Evolutionary conservation across 37 sponge, comb jelly and placozoan genomes (phyloP).

Genomic region (Bolinopsis microptera): DNA sequence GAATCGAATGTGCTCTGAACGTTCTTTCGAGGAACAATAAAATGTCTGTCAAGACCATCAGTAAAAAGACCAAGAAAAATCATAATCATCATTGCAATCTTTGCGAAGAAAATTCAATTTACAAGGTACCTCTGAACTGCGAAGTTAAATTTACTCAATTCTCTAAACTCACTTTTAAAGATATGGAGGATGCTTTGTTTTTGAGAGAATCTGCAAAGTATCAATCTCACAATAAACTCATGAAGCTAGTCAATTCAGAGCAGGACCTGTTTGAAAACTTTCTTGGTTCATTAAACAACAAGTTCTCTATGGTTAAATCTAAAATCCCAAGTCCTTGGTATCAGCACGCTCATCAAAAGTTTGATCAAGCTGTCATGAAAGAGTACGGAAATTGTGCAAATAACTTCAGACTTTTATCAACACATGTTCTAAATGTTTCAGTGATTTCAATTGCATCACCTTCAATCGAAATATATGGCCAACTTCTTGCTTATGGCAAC

Average conservation of each 20-base stretch:
- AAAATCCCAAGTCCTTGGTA: constrained; percentile 17
- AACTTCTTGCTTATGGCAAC: background rate
- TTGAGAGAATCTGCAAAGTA: background rate
- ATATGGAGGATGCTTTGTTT: constrained; percentile 33
- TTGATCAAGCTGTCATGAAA: background rate
- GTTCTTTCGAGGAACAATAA: background rate
- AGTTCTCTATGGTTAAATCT: background rate
- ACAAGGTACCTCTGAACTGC: background rate
- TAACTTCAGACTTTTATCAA: background rate
- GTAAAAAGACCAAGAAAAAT: background rate
- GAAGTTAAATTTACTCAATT: constrained; percentile 43
- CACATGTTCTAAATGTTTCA: constrained; percentile 6
- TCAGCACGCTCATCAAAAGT: background rate
- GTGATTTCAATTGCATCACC: background rate
- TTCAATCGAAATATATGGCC: constrained; percentile 4
- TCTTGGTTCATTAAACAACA: background rate
- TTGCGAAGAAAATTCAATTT: background rate
- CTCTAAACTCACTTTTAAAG: background rate
- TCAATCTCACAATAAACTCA: background rate
- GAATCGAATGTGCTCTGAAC: background rate
- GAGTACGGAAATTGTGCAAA: background rate
- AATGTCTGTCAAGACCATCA: background rate
- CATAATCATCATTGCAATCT: background rate
- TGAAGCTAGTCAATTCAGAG: background rate
- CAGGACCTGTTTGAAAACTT: constrained; percentile 9